These are phyloP conservation scores for Mactromeris polynyma DNA, from an alignment of 2,888 invertebrate species.

Conservation along the genomic window DNA sequence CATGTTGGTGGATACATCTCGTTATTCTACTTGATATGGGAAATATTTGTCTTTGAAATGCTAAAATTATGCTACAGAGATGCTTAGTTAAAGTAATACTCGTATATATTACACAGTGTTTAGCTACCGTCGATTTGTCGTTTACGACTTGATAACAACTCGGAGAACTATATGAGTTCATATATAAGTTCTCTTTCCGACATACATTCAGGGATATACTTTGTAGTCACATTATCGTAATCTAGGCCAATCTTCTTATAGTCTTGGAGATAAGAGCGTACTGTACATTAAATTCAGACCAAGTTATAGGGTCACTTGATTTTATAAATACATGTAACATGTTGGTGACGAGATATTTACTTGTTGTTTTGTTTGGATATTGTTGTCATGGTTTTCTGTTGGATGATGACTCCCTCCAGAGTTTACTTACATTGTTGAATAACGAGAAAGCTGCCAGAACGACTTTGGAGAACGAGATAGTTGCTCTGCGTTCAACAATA, in stretches of 20 bases:
- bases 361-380: neutral
- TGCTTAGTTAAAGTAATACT: too few species aligned
- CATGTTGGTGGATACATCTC: too few species aligned
- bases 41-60: too few species aligned
- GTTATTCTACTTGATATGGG: too few species aligned
- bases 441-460: constrained; percentile 43
- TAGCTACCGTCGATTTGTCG: too few species aligned
- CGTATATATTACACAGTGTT: too few species aligned
- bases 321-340: constrained; percentile 1
- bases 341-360: neutral
- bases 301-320: neutral
- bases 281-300: neutral
- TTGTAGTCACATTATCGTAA: neutral
- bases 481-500: constrained; percentile 12
- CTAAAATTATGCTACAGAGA: too few species aligned
- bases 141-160: neutral
- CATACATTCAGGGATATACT: neutral
- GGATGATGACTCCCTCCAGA: constrained; percentile 48
- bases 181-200: neutral
- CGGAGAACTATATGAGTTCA: neutral
- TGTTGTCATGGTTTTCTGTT: constrained; percentile 37
- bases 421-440: constrained; percentile 33
- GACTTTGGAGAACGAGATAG: constrained; percentile 23
- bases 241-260: neutral
- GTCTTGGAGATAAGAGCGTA: neutral